Evolutionary conservation across 2,888 invertebrate species (phyloP).

Genomic region (Congeria kusceri): DNA sequence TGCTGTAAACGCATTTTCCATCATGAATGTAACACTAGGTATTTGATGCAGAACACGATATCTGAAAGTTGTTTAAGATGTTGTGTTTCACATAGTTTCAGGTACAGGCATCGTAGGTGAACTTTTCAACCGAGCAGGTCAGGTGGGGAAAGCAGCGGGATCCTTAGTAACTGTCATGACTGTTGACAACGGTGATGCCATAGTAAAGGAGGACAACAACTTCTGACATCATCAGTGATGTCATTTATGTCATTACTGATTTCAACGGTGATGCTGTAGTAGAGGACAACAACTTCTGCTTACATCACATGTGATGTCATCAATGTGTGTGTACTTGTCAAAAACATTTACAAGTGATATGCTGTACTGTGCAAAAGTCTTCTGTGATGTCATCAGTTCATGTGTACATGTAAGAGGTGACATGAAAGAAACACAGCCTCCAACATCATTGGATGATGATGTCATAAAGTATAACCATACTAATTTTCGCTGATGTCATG

Average conservation of each 20-base stretch:
- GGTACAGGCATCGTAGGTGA: slow-evolving; percentile 88
- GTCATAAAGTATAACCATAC: too few species aligned
- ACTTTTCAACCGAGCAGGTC: slow-evolving; percentile 94
- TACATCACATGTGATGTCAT: neutral
- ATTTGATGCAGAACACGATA: too few species aligned
- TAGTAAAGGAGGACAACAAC: slow-evolving; percentile 63
- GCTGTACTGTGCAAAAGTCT: neutral
- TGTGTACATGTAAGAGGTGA: neutral
- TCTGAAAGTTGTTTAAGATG: neutral
- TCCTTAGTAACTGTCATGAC: slow-evolving; percentile 96
- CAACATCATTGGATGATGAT: neutral
- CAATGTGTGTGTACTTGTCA: neutral
- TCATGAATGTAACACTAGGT: too few species aligned
- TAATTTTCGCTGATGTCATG: too few species aligned
- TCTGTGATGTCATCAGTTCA: slow-evolving; percentile 6
- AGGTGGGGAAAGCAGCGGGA: slow-evolving; percentile 94
- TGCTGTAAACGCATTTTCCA: too few species aligned
- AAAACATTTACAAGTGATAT: too few species aligned
- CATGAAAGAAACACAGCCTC: neutral
- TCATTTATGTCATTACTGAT: slow-evolving; percentile 1
- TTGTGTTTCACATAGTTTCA: slow-evolving; percentile 30
- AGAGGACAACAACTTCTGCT: neutral
- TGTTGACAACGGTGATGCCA: slow-evolving; percentile 88
- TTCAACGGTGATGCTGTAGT: too few species aligned
- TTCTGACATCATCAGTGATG: slow-evolving; percentile 32